These are phyloP conservation scores for Trachelus iudaicus DNA, from an alignment of 2,888 invertebrate genomes.

Conservation along the genomic window DNA sequence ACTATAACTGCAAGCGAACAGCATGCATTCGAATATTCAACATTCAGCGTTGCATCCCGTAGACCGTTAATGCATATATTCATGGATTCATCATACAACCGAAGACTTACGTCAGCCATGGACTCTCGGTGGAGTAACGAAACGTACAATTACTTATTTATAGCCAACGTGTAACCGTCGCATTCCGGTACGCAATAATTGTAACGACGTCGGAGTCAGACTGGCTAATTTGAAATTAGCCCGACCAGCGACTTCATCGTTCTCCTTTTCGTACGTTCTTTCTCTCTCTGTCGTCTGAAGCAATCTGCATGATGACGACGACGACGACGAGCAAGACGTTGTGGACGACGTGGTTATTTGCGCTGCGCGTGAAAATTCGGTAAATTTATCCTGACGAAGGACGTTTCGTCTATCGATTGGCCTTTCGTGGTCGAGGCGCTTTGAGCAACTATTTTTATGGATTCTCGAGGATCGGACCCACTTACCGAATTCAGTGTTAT, in stretches of 20 bases:
- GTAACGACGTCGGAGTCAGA: neutral
- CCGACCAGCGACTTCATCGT: neutral
- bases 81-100: neutral
- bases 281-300: neutral
- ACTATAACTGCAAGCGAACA: neutral
- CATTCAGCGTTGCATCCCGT: neutral
- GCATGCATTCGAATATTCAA: neutral
- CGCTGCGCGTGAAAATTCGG: neutral
- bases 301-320: neutral
- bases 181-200: neutral
- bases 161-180: neutral
- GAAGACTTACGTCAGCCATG: neutral
- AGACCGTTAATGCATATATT: neutral
- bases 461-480: neutral
- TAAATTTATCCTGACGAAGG: constrained; percentile 1
- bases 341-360: neutral
- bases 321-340: neutral
- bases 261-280: neutral
- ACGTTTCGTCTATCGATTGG: neutral
- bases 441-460: neutral
- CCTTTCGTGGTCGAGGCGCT: neutral
- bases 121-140: neutral
- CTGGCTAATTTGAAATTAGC: neutral
- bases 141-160: constrained; percentile 2
- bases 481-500: neutral